Conservation (phyloP, 2,888 invertebrate species). For the Seira musarum region DNA sequence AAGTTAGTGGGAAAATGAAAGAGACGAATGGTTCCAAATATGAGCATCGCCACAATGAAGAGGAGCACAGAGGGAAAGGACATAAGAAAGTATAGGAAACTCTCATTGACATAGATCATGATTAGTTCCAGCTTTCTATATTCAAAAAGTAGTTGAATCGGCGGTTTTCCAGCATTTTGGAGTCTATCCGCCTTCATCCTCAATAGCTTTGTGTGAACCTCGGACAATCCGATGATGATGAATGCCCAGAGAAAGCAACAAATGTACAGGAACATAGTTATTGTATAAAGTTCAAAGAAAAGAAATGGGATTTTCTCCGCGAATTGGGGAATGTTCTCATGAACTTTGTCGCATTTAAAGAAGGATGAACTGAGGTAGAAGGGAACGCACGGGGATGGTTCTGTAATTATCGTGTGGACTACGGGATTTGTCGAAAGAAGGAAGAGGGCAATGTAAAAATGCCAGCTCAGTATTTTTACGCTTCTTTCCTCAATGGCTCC, state of each 20-base stretch:
- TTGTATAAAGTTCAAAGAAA: constrained; percentile 24
- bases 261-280: constrained; percentile 42
- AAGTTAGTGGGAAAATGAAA: constrained; percentile 18
- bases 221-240: constrained; percentile 25
- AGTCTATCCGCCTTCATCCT: not conserved
- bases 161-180: not conserved
- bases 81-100: constrained; percentile 33
- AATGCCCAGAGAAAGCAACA: constrained; percentile 30
- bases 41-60: constrained; percentile 31
- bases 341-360: not conserved
- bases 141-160: too few relatives aligned
- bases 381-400: not conserved
- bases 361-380: constrained; percentile 26
- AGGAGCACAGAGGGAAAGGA: constrained; percentile 36
- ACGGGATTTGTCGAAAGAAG: not conserved
- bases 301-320: constrained; percentile 23
- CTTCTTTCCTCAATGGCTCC: not conserved
- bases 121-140: not conserved
- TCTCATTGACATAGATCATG: constrained; percentile 11
- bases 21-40: constrained; percentile 44
- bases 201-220: not conserved
- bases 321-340: not conserved
- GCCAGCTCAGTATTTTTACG: not conserved
- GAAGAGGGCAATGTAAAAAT: not conserved
- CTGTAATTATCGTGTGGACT: not conserved